These are phyloP conservation scores for Deilephila porcellus DNA, from an alignment of 2,888 invertebrate species.

Conservation along the genomic window DNA sequence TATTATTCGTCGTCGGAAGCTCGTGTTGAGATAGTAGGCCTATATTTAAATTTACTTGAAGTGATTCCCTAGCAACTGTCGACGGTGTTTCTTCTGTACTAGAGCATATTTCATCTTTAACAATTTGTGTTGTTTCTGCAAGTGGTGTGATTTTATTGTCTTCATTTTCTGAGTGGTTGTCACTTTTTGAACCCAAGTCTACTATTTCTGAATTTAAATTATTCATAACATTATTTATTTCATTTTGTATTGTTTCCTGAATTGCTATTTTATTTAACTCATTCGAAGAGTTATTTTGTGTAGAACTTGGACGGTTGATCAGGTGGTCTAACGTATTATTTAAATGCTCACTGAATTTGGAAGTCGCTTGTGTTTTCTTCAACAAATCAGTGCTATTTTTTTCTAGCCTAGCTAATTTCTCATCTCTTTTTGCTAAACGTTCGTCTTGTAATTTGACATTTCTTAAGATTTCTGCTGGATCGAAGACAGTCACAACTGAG, in stretches of 20 bases:
- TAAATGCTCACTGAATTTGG: conserved; percentile 49
- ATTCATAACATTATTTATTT: background rate
- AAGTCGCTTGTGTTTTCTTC: conserved; percentile 49
- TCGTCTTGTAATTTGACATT: conserved; percentile 55
- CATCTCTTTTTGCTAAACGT: conserved; percentile 55
- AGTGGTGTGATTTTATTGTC: background rate
- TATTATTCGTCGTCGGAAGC: background rate
- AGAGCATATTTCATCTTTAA: too few species aligned
- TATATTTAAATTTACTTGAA: background rate
- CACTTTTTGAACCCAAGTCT: background rate
- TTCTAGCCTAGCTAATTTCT: conserved; percentile 56
- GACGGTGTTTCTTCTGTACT: background rate
- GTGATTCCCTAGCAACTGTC: background rate
- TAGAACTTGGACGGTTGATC: conserved; percentile 51
- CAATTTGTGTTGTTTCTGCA: background rate
- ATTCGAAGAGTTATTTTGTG: conserved; percentile 28
- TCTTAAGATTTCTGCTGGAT: conserved; percentile 57
- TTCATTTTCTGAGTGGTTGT: too few species aligned
- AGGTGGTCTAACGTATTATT: conserved; percentile 53
- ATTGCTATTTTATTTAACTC: background rate
- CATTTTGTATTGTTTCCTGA: background rate
- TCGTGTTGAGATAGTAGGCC: background rate
- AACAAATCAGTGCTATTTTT: conserved; percentile 47
- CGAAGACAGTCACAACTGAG: conserved; percentile 32
- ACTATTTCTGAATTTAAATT: background rate